Evolutionary conservation across 2,888 invertebrate genomes (phyloP), one percentile per base, ranked within the genome.

Genomic region (Drosophila rubida): DNA sequence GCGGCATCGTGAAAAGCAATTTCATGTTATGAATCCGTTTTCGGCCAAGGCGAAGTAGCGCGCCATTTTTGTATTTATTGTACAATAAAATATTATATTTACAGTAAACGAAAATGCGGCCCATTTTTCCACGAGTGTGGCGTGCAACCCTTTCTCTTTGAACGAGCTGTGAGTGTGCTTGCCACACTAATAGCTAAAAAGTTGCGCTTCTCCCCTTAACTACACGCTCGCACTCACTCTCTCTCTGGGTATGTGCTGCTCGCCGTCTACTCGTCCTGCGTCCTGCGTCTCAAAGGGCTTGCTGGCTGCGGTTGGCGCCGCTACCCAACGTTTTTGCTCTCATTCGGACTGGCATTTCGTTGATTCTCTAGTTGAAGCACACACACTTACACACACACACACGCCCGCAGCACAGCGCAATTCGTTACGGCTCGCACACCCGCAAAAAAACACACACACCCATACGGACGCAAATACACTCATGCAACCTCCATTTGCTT

Each of bases 31-130:
- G 84, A 87, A 73, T 86, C 71, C 84, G 82, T 77, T 82, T 82
- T 72, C 61, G 73, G 75, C 77, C 71, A 77, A 81, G 79, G 73
- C 69, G 37, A 80, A 74, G 69, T 61, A 74, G 71, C 73, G 73
- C 67, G 63, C 71, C 75, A 71, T 80, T 86, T 64, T 65, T 82
- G 61, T 86, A 74, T 83, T 75, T 85, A 80, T 83, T 80, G 76
- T 72, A 78, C 75, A 88, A 88, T 85, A 88, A 85, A 85, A 88
- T 87, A 80, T 85, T 78, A 85, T 87, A 87, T 88, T 85, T 86
- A 80, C 88, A 80, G 86, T 80, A 71, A 75, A 75, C 64, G 72
- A 73, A 82, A 79, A 73, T 73, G 67, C 55, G 66, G 60, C 60
- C 66, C 70, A 46, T 63, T 69, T 63, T 57, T 14, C 51, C 65